Conservation (phyloP, 2,113 vertebrate genomes). For the Eptesicus fuscus region DNA sequence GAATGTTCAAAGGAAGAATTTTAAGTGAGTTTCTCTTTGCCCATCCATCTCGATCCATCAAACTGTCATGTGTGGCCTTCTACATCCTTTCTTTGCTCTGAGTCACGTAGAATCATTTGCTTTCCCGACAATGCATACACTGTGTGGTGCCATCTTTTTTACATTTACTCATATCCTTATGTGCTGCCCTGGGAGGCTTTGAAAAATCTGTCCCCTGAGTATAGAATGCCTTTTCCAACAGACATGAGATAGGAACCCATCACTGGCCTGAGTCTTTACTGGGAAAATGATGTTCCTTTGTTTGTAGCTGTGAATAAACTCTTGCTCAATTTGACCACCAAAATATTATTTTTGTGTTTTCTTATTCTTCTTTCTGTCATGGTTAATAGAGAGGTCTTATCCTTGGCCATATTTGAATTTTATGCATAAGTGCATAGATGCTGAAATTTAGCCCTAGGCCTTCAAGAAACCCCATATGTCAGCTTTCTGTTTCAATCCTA, state of each 20-base stretch:
- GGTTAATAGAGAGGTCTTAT: slow-evolving; percentile 33
- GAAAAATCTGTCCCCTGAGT: slow-evolving; percentile 37
- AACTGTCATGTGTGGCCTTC: slow-evolving; percentile 53
- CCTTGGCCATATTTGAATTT: slow-evolving; percentile 67
- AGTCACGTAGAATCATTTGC: slow-evolving; percentile 49
- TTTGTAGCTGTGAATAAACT: slow-evolving; percentile 6
- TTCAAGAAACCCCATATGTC: slow-evolving; percentile 69
- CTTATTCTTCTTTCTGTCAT: slow-evolving; percentile 15
- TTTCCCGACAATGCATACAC: slow-evolving; percentile 56
- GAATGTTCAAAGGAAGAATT: slow-evolving; percentile 64
- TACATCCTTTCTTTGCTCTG: slow-evolving; percentile 45
- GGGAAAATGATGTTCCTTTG: neutral
- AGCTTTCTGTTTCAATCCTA: slow-evolving; percentile 36
- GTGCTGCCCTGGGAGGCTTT: slow-evolving; percentile 8
- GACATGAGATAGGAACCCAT: slow-evolving; percentile 3
- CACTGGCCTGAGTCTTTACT: neutral
- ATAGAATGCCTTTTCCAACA: slow-evolving; percentile 58
- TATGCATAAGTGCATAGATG: slow-evolving; percentile 66
- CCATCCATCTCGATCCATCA: slow-evolving; percentile 66
- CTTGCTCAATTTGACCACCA: neutral
- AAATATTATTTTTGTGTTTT: slow-evolving; percentile 14
- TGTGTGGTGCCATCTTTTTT: slow-evolving; percentile 55
- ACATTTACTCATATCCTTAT: slow-evolving; percentile 10
- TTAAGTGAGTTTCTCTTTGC: slow-evolving; percentile 60
- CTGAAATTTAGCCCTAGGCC: slow-evolving; percentile 68